A percentile compares a stretch with the other conserved stretches of the same genome.
These are phyloP conservation scores for Myotis myotis DNA, from an alignment of 2,797 vertebrate genomes.

Conservation along the genomic window DNA sequence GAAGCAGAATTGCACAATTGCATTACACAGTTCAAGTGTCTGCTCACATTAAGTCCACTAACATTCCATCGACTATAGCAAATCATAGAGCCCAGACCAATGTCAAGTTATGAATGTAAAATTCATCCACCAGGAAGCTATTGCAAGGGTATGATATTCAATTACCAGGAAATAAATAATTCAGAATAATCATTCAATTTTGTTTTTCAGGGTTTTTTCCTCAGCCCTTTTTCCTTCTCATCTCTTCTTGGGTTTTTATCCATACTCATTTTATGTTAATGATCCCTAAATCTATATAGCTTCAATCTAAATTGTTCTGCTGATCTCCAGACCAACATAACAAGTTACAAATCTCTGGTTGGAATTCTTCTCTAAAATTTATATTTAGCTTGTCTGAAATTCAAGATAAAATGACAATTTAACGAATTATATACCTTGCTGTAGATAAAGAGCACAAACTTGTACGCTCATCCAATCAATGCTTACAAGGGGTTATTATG, in stretches of 20 bases:
- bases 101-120: neutral
- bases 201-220: neutral
- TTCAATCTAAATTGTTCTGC: neutral
- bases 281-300: neutral
- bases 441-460: neutral
- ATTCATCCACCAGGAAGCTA: neutral
- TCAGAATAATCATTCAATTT: neutral
- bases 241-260: neutral
- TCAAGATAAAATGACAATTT: conserved; percentile 8
- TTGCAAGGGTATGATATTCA: neutral
- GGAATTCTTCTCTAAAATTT: conserved; percentile 4
- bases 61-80: neutral
- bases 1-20: neutral
- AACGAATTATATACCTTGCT: neutral
- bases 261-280: neutral
- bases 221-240: neutral
- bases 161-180: neutral
- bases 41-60: neutral
- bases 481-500: neutral
- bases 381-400: neutral
- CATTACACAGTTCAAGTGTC: neutral
- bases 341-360: neutral
- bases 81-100: neutral
- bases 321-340: neutral
- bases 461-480: neutral